A percentile compares a stretch with the other conserved stretches of the same genome.
Evolutionary conservation across 2,888 invertebrate genomes (phyloP).

Genomic region (Tortrix viridana): DNA sequence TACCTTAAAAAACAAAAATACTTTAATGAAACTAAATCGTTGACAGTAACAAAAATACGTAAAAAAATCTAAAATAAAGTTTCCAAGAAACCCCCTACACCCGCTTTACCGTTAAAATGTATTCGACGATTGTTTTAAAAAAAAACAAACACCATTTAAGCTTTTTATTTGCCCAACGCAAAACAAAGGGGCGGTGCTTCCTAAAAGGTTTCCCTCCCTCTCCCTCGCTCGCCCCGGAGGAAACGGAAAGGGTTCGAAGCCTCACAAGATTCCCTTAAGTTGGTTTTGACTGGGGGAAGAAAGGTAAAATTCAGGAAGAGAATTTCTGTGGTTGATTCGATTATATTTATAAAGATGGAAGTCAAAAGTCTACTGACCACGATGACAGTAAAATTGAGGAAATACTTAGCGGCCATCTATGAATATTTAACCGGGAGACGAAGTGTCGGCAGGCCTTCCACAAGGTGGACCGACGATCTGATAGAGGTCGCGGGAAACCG

Average conservation of each 20-base stretch:
- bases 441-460: too few relatives aligned
- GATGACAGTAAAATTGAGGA: too few relatives aligned
- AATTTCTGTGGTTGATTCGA: too few relatives aligned
- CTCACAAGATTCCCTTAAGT: slow-evolving; percentile 52
- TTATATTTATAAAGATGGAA: too few relatives aligned
- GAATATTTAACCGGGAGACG: too few relatives aligned
- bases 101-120: slow-evolving; percentile 16
- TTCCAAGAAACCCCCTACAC: background rate
- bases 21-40: too few relatives aligned
- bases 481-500: too few relatives aligned
- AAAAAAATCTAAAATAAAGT: background rate
- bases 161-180: slow-evolving; percentile 59
- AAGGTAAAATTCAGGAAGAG: background rate
- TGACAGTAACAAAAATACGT: too few relatives aligned
- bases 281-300: slow-evolving; percentile 13
- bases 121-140: slow-evolving; percentile 32
- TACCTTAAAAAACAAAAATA: too few relatives aligned
- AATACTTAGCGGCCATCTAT: too few relatives aligned
- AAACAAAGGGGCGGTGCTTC: slow-evolving; percentile 73
- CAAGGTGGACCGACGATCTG: too few relatives aligned
- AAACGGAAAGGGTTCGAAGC: slow-evolving; percentile 67
- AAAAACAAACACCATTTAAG: slow-evolving; percentile 54
- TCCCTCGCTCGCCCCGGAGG: background rate
- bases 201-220: slow-evolving; percentile 68
- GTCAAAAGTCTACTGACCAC: too few relatives aligned